Conservation (phyloP, 23 tunicate species). For the Halocynthia roretzi region DNA sequence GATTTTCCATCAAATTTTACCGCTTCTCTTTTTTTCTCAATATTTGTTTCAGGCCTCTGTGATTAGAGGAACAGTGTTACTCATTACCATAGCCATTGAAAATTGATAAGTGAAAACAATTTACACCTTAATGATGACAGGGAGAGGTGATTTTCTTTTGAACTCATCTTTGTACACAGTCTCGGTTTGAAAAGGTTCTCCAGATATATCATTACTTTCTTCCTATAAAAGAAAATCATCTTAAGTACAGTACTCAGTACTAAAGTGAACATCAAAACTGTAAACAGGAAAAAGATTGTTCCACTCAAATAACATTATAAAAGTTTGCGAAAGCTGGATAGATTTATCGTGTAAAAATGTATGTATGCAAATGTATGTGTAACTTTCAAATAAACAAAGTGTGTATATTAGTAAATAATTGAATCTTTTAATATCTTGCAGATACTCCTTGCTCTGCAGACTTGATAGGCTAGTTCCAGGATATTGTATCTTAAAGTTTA, state of each 20-base stretch:
- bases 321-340: background rate
- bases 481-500: too few relatives aligned
- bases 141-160: constrained; percentile 46
- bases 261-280: background rate
- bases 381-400: too few relatives aligned
- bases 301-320: background rate
- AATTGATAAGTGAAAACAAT: background rate
- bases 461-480: too few relatives aligned
- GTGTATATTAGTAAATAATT: too few relatives aligned
- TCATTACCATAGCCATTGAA: background rate
- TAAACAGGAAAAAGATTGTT: too few relatives aligned
- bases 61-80: background rate
- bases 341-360: too few relatives aligned
- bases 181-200: constrained; percentile 45
- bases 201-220: constrained; percentile 48
- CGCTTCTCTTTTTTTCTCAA: constrained; percentile 1
- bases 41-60: constrained; percentile 38
- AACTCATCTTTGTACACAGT: constrained; percentile 61
- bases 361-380: too few relatives aligned
- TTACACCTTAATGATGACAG: constrained; percentile 40
- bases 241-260: background rate
- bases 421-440: too few relatives aligned
- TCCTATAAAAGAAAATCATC: constrained; percentile 26
- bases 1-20: constrained; percentile 66
- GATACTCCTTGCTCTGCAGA: too few relatives aligned